Conservation (phyloP, 30 jellyfish, hydroid and myxozoan genomes). For the Chrysaora quinquecirrha region DNA sequence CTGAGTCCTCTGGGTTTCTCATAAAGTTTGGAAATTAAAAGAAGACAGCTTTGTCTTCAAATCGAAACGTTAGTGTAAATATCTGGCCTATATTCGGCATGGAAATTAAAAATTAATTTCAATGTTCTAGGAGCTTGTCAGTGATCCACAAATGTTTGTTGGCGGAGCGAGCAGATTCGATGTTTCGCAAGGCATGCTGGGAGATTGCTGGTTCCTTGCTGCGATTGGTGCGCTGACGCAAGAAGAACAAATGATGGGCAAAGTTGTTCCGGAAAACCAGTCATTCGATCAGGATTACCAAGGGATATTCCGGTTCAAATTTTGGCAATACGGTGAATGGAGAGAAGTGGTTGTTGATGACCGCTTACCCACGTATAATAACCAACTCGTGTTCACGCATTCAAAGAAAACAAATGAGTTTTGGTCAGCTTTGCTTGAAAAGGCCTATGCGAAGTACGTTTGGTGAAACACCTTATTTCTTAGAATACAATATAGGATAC, state of each 20-base stretch:
- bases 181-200: conserved; percentile 83
- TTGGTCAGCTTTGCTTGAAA: conserved; percentile 79
- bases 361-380: conserved; percentile 65
- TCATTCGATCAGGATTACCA: conserved; percentile 56
- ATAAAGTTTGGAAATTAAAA: not conserved
- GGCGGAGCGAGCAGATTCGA: conserved; percentile 78
- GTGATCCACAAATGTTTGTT: conserved; percentile 58
- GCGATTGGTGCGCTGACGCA: conserved; percentile 80
- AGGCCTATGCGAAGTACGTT: conserved; percentile 75
- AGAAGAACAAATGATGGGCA: conserved; percentile 48
- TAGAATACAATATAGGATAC: not conserved
- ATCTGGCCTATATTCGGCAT: not conserved
- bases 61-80: not conserved
- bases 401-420: conserved; percentile 64
- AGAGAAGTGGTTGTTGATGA: conserved; percentile 75
- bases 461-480: not conserved
- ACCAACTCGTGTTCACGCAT: conserved; percentile 63
- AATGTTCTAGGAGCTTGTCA: conserved; percentile 36
- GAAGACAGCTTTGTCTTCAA: not conserved
- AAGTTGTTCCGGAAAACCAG: conserved; percentile 57
- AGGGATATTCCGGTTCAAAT: conserved; percentile 66
- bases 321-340: conserved; percentile 81
- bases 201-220: conserved; percentile 83
- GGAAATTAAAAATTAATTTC: not conserved
- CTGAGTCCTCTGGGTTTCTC: not conserved